A percentile compares a stretch with the other conserved stretches of the same genome.
phyloP scores from a whole-genome alignment of 1,140 invertebrate genomes.

The Microvelia longipes region DNA sequence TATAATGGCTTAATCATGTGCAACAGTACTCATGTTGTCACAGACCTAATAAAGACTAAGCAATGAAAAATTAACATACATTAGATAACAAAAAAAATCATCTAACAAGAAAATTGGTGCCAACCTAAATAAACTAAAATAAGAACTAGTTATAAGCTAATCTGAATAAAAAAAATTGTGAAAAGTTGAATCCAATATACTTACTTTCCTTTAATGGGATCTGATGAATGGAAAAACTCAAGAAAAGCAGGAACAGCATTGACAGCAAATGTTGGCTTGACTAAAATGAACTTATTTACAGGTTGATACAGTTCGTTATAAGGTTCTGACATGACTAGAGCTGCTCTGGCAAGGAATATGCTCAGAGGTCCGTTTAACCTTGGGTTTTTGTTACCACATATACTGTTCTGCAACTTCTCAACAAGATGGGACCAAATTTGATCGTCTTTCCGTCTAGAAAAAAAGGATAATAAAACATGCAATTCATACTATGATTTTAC shows the following conservation, averaged over 20 bases:
- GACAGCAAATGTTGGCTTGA: background rate
- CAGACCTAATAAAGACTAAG: too few species aligned
- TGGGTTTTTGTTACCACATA: background rate
- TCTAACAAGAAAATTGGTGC: too few species aligned
- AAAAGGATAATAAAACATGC: background rate
- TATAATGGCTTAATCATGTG: too few species aligned
- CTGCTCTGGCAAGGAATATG: background rate
- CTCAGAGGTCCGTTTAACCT: background rate
- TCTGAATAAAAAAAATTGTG: too few species aligned
- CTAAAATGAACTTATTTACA: background rate
- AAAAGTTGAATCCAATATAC: too few species aligned
- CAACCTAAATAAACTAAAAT: too few species aligned
- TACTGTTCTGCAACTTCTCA: background rate
- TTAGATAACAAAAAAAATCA: too few species aligned
- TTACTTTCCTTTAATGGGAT: background rate
- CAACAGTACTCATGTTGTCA: too few species aligned
- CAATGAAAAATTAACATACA: too few species aligned
- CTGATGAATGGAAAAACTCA: background rate
- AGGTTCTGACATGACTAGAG: background rate
- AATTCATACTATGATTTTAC: too few species aligned
- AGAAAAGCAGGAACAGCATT: background rate
- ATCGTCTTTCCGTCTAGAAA: background rate
- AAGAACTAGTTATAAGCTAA: too few species aligned
- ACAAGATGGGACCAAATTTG: background rate
- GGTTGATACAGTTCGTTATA: background rate